Evolutionary conservation across 1,140 invertebrate species (phyloP).

Genomic region (Micrasema minimum): DNA sequence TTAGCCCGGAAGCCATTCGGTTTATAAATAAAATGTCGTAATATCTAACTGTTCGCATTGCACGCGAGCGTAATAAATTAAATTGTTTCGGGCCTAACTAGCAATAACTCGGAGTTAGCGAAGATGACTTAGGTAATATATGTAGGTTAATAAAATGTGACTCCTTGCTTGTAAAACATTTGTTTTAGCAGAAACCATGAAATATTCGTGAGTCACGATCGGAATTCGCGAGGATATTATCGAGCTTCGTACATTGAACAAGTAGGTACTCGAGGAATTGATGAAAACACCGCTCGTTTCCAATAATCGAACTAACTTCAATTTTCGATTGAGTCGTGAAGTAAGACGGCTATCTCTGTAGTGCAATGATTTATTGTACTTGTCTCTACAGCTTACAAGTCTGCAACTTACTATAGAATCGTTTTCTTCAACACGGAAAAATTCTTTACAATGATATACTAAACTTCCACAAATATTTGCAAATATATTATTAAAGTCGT

Average conservation of each 20-base stretch:
- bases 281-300: conserved; percentile 31
- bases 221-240: conserved; percentile 48
- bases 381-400: neutral
- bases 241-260: conserved; percentile 35
- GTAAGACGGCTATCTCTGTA: conserved; percentile 28
- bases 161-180: conserved; percentile 45
- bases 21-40: conserved; percentile 50
- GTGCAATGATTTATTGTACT: conserved; percentile 23
- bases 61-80: conserved; percentile 51
- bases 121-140: conserved; percentile 47
- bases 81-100: conserved; percentile 39
- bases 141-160: conserved; percentile 53
- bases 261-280: conserved; percentile 27
- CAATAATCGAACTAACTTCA: conserved; percentile 33
- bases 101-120: conserved; percentile 34
- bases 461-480: too few relatives aligned
- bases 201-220: conserved; percentile 53
- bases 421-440: too few relatives aligned
- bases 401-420: too few relatives aligned
- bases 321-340: conserved; percentile 41
- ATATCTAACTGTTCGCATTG: conserved; percentile 42
- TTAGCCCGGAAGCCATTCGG: conserved; percentile 49
- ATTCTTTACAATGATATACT: too few relatives aligned
- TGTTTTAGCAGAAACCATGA: conserved; percentile 49
- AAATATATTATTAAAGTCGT: too few relatives aligned